Percentiles rank a stretch among this genome's conserved stretches.
phyloP scores from a whole-genome alignment of 2,113 vertebrate species.

The Phaethon lepturus region DNA sequence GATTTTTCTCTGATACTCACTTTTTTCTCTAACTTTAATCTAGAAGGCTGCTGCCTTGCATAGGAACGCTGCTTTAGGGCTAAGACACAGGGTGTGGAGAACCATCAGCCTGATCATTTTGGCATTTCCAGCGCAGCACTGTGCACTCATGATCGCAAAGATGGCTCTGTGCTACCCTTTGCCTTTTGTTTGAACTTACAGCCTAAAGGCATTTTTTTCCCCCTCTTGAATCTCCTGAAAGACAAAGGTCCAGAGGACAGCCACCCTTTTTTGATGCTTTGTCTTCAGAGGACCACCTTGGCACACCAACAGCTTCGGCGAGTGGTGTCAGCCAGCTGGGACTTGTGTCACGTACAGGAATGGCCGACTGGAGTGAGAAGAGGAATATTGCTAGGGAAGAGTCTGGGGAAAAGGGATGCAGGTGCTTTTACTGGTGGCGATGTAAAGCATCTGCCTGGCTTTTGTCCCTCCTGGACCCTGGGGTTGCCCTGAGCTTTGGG shows the following conservation, averaged over 20 bases:
- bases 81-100: neutral
- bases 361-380: no score
- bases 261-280: neutral
- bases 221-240: fast-evolving
- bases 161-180: neutral
- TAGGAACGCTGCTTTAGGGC: neutral
- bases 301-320: neutral
- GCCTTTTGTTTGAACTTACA: neutral
- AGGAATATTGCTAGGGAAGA: neutral
- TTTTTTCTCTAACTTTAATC: neutral
- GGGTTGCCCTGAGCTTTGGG: neutral
- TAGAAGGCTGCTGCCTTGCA: neutral
- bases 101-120: neutral
- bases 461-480: neutral
- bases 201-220: neutral
- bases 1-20: neutral
- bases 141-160: neutral
- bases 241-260: neutral
- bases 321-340: neutral
- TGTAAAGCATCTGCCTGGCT: neutral
- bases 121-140: neutral
- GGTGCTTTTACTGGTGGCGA: neutral
- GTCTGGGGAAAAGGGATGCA: fast-evolving
- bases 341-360: neutral
- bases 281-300: neutral